Evolutionary conservation across 2,888 invertebrate genomes (phyloP).

Genomic region (Drosophila mimetica): DNA sequence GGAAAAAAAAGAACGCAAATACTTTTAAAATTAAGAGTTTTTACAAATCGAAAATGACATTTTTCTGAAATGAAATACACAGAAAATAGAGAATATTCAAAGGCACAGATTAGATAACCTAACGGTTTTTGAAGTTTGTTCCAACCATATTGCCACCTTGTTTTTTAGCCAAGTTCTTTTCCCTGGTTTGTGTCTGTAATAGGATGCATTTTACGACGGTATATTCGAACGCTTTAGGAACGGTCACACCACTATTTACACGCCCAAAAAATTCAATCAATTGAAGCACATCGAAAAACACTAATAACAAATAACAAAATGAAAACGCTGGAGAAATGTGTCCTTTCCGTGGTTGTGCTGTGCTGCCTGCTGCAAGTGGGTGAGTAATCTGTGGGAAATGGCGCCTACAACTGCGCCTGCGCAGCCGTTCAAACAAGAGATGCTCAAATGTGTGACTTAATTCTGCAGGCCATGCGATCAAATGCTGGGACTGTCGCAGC

Average conservation of each 20-base stretch:
- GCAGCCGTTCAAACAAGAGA: conserved; percentile 27
- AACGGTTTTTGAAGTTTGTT: background rate
- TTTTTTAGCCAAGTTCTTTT: background rate
- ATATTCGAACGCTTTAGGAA: background rate
- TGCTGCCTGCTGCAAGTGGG: conserved; percentile 64
- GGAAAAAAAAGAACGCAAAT: too few species aligned
- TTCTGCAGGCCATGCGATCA: conserved; percentile 87
- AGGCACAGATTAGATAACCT: too few species aligned
- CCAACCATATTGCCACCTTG: background rate
- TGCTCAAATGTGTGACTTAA: conserved; percentile 6
- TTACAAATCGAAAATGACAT: too few species aligned
- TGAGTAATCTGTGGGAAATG: conserved; percentile 19
- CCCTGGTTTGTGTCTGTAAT: background rate
- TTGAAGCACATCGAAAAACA: conserved; percentile 14
- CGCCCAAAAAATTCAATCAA: conserved; percentile 27
- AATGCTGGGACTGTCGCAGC: conserved; percentile 96
- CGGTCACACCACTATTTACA: conserved; percentile 23
- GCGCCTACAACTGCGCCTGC: conserved; percentile 34
- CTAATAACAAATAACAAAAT: conserved; percentile 27
- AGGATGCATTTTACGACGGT: background rate
- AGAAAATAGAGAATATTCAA: too few species aligned
- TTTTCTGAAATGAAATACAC: too few species aligned
- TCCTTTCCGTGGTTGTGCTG: conserved; percentile 40
- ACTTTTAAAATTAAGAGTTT: too few species aligned
- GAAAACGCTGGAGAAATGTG: conserved; percentile 54